A percentile compares a stretch with the other conserved stretches of the same genome.
Evolutionary conservation across 2,888 invertebrate species (phyloP).

Genomic region (Sclerodermus sp.): DNA sequence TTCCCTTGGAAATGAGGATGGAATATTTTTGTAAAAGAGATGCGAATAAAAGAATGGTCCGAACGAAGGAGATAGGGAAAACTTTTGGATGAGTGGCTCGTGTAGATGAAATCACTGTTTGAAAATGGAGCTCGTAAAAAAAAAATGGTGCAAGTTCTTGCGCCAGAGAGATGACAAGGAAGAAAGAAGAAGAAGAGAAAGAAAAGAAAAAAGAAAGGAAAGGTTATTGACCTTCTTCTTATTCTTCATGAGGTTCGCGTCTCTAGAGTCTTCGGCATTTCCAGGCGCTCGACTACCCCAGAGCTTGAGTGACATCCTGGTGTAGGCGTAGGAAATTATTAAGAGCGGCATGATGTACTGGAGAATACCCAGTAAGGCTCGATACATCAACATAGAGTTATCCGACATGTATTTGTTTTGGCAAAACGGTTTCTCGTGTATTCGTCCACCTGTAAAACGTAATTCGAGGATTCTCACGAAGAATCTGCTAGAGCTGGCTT

Average conservation of each 20-base stretch:
- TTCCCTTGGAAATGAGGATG: too few relatives aligned
- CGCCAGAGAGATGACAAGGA: too few relatives aligned
- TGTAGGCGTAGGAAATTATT: conserved; percentile 82
- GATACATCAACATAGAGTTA: conserved; percentile 63
- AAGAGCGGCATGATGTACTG: conserved; percentile 79
- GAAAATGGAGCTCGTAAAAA: too few relatives aligned
- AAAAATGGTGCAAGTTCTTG: too few relatives aligned
- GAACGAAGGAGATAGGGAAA: too few relatives aligned
- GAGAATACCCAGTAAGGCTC: conserved; percentile 63
- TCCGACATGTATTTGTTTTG: conserved; percentile 62
- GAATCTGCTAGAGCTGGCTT: too few relatives aligned
- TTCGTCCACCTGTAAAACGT: too few relatives aligned
- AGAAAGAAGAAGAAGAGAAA: neutral
- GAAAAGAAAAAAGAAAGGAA: neutral
- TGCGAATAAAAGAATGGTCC: too few relatives aligned
- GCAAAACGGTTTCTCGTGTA: conserved; percentile 64
- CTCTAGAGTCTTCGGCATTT: conserved; percentile 75
- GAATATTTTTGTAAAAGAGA: too few relatives aligned
- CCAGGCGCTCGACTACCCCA: conserved; percentile 82
- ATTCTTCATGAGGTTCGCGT: conserved; percentile 78
- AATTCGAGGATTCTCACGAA: too few relatives aligned
- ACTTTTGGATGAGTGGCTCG: too few relatives aligned
- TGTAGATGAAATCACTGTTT: too few relatives aligned
- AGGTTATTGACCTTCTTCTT: conserved; percentile 71
- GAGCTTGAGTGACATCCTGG: conserved; percentile 75